phyloP scores from a whole-genome alignment of 2,888 invertebrate genomes.

The Cephus rjabovi region DNA sequence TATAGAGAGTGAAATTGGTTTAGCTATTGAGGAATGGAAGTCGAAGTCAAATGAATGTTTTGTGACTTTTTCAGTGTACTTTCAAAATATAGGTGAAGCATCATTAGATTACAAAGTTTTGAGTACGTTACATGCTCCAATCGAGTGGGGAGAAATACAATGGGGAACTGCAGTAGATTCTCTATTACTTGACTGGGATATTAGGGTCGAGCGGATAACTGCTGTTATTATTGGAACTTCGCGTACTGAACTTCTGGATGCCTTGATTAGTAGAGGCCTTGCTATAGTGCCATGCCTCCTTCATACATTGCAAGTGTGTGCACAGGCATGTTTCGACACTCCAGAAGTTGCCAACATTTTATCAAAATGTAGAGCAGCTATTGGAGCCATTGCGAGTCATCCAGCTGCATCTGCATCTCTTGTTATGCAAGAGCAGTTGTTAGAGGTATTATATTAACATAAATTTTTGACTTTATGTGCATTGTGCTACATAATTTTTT shows the following conservation, averaged over 20 bases:
- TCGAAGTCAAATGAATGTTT: conserved; percentile 39
- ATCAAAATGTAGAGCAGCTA: conserved; percentile 45
- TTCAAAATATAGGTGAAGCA: conserved; percentile 44
- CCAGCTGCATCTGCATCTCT: conserved; percentile 37
- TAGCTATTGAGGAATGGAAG: conserved; percentile 55
- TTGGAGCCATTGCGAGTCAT: conserved; percentile 41
- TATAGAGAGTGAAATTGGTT: conserved; percentile 36
- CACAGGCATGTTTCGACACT: conserved; percentile 43
- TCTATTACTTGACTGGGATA: conserved; percentile 49
- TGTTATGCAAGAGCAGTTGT: conserved; percentile 43
- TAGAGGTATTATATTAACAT: conserved; percentile 10
- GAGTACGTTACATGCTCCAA: conserved; percentile 47
- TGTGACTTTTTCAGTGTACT: conserved; percentile 49
- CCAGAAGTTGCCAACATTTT: conserved; percentile 42
- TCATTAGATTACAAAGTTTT: conserved; percentile 47
- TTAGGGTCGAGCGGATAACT: conserved; percentile 45
- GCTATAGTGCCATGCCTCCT: conserved; percentile 53
- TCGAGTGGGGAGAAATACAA: conserved; percentile 33
- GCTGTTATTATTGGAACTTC: conserved; percentile 50
- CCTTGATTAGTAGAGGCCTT: conserved; percentile 43
- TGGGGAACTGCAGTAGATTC: conserved; percentile 49
- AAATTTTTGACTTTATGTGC: not conserved
- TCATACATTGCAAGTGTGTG: conserved; percentile 48
- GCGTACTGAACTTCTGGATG: conserved; percentile 37
- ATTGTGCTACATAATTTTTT: not conserved